These are phyloP conservation scores for Noctua janthe DNA, from an alignment of 2,888 invertebrate species.

Conservation along the genomic window DNA sequence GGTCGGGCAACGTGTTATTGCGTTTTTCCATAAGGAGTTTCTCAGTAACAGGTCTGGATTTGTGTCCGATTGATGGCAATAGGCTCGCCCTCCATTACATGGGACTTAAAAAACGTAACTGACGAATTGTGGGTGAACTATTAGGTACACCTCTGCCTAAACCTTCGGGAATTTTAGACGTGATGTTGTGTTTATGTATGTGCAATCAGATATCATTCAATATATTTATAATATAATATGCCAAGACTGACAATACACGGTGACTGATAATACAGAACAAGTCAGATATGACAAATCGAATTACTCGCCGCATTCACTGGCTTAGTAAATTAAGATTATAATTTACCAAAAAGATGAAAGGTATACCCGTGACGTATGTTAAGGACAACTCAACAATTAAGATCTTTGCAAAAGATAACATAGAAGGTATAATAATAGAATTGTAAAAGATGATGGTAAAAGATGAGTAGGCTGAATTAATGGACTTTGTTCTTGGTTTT, in stretches of 20 bases:
- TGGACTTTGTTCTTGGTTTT: slow-evolving; percentile 31
- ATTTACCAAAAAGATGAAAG: slow-evolving; percentile 70
- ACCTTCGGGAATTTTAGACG: not conserved
- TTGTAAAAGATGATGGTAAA: slow-evolving; percentile 41
- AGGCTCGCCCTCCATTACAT: too few species aligned
- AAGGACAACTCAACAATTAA: slow-evolving; percentile 67
- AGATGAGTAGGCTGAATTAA: slow-evolving; percentile 38
- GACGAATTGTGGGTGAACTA: too few species aligned
- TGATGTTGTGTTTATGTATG: not conserved
- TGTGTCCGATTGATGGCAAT: too few species aligned
- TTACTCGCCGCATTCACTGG: slow-evolving; percentile 71
- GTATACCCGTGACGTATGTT: slow-evolving; percentile 62
- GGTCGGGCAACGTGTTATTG: too few species aligned
- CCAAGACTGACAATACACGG: not conserved
- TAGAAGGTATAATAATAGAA: slow-evolving; percentile 54
- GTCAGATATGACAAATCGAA: slow-evolving; percentile 71
- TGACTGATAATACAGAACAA: slow-evolving; percentile 53
- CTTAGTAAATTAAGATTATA: slow-evolving; percentile 73
- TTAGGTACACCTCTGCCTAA: too few species aligned
- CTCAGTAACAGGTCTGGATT: too few species aligned
- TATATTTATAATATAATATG: slow-evolving; percentile 12
- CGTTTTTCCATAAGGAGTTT: too few species aligned
- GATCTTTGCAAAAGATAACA: slow-evolving; percentile 66
- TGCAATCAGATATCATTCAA: slow-evolving; percentile 36
- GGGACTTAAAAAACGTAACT: too few species aligned